Evolutionary conservation across 2,113 vertebrate species (phyloP).

Genomic region (Heteronetta atricapilla): DNA sequence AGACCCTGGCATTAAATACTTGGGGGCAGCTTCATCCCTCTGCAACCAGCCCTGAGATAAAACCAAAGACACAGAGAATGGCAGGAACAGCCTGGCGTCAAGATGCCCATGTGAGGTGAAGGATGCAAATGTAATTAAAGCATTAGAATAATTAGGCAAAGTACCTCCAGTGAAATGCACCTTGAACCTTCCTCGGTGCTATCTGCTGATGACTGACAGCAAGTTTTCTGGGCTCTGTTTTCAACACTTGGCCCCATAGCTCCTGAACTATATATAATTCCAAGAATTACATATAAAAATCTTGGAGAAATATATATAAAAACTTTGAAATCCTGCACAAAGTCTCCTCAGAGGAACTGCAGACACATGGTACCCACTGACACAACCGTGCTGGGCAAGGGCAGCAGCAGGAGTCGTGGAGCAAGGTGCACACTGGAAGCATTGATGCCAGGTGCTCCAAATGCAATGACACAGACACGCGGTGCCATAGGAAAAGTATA

Average conservation of each 20-base stretch:
- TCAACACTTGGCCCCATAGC: background rate
- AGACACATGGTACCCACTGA: background rate
- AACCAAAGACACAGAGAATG: background rate
- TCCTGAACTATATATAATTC: slow-evolving; percentile 23
- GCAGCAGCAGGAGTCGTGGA: background rate
- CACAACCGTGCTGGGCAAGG: background rate
- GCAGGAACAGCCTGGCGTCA: background rate
- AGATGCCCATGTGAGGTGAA: background rate
- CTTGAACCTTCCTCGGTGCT: background rate
- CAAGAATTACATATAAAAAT: background rate
- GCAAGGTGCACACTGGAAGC: background rate
- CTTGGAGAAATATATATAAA: background rate
- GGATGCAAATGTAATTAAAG: slow-evolving; percentile 45
- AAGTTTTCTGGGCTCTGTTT: background rate
- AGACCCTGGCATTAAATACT: background rate
- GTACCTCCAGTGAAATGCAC: background rate
- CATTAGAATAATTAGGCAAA: slow-evolving; percentile 20
- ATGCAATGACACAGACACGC: background rate
- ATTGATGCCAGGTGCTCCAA: background rate
- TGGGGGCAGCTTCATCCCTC: background rate
- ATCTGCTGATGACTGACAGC: background rate
- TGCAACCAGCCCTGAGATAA: background rate
- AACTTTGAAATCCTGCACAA: slow-evolving; percentile 36
- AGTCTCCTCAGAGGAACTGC: background rate
- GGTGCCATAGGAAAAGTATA: slow-evolving; percentile 66